A percentile compares a stretch with the other conserved stretches of the same genome.
Evolutionary conservation across 2,797 vertebrate species (phyloP).

Genomic region (Pitangus sulphuratus): DNA sequence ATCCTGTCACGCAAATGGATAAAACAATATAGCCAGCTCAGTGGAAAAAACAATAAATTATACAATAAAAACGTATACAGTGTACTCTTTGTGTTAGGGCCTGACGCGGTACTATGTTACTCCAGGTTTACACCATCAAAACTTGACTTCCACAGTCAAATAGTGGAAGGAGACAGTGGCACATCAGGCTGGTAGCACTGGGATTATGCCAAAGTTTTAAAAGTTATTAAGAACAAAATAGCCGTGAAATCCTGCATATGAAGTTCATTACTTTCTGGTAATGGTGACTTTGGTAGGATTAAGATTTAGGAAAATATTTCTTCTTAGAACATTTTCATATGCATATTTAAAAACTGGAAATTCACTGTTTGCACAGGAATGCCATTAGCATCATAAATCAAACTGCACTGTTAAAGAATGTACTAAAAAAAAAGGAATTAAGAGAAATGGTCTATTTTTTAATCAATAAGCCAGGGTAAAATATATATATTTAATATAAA

Average conservation of each 20-base stretch:
- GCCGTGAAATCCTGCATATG: slow-evolving; percentile 3
- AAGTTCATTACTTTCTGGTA: slow-evolving; percentile 49
- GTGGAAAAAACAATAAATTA: slow-evolving; percentile 67
- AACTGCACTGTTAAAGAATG: background rate
- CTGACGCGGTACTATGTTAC: background rate
- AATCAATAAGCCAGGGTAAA: slow-evolving; percentile 34
- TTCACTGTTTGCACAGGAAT: slow-evolving; percentile 20
- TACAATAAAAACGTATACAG: slow-evolving; percentile 50
- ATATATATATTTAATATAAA: slow-evolving; percentile 28
- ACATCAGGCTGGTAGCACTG: background rate
- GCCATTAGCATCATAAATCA: slow-evolving; percentile 45
- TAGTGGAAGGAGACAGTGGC: background rate
- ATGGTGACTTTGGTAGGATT: background rate
- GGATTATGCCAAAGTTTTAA: slow-evolving; percentile 5
- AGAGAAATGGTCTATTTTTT: slow-evolving; percentile 17
- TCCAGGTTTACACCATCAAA: slow-evolving; percentile 1
- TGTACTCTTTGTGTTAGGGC: slow-evolving; percentile 16
- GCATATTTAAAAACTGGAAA: slow-evolving; percentile 40
- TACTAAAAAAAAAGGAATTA: slow-evolving; percentile 6
- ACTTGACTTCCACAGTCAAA: background rate
- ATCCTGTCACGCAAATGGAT: slow-evolving; percentile 72
- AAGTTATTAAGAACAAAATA: slow-evolving; percentile 36
- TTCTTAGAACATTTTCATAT: slow-evolving; percentile 14
- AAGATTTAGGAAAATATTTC: slow-evolving; percentile 42
- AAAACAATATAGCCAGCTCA: slow-evolving; percentile 72